Base-by-base conservation (phyloP, 2,888 invertebrate genomes). In the Acanthacorydalis orientalis region DNA sequence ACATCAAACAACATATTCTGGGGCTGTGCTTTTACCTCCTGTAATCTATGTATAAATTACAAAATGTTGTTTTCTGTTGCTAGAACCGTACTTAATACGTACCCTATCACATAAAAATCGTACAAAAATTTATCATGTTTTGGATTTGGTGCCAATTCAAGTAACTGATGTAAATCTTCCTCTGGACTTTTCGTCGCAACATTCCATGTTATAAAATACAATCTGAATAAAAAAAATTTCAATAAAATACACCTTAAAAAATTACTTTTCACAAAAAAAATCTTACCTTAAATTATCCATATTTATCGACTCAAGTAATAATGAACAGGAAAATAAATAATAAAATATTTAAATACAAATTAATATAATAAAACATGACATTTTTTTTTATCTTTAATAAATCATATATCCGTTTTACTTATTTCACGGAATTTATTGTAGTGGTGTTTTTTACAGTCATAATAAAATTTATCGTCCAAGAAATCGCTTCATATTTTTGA, bases 131-230 rank as follows among this genome's bases (percentile, higher is more conserved):
- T 75, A 46, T 77, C 74, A 54, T 75, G 73, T 54, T 76, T 77
- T 50, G 72, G 74, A 47, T 70, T 70, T 10, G 72, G 69, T 49
- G 76, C 75, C 46, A 90, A 68, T 44, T 80, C 77, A 46, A 90
- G 62, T 43, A 90, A 67, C 39, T 78, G 76, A 54, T 77, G 74
- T 31, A 92, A 68, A 53, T 77, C 73, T 16, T 82, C 67, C 62
- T 84, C 80, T 33, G 78, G 78, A 31, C 84, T 83, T 58, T 77
- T 80, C 1, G 86, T 83, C 35, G 87, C 89, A 46, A 93, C 91
- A 73, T 93, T 93, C 80, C 88, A 93, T 39, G 92, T 92, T 41
- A 83, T 78, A 57, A 89, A 74, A 64, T 86, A 87, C 53, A 90
- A 68, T 60, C 83, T 86, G 64, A 35, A 68, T 67, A 50, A 47